phyloP scores from a whole-genome alignment of 2,888 invertebrate genomes.

The Suillia variegata region DNA sequence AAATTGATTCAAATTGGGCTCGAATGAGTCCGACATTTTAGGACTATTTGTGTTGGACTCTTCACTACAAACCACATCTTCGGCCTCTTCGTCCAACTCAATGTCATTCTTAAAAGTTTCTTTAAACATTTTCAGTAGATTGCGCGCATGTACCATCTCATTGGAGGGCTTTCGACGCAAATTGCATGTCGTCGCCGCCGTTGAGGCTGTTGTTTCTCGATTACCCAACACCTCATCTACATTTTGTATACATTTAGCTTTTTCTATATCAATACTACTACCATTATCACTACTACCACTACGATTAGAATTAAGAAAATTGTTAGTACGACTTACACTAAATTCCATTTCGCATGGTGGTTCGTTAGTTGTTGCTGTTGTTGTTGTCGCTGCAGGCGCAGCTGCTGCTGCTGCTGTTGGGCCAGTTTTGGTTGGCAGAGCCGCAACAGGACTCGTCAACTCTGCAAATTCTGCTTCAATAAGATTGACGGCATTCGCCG shows the following conservation, averaged over 20 bases:
- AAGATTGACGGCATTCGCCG: constrained; percentile 52
- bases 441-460: constrained; percentile 40
- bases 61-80: constrained; percentile 14
- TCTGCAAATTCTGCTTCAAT: constrained; percentile 54
- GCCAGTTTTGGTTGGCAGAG: constrained; percentile 27
- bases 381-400: not conserved
- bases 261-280: constrained; percentile 40
- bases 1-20: not conserved
- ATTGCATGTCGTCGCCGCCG: constrained; percentile 32
- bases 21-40: not conserved
- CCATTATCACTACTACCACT: constrained; percentile 36
- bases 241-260: constrained; percentile 25
- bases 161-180: constrained; percentile 52
- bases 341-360: constrained; percentile 52
- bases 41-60: not conserved
- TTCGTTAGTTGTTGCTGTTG: constrained; percentile 28
- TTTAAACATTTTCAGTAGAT: constrained; percentile 56
- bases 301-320: constrained; percentile 33
- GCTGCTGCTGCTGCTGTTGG: constrained; percentile 10
- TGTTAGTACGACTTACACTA: constrained; percentile 59
- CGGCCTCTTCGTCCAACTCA: constrained; percentile 43
- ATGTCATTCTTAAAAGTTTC: constrained; percentile 54
- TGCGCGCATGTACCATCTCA: constrained; percentile 57
- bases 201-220: not conserved
- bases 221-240: constrained; percentile 34